A percentile compares a stretch with the other conserved stretches of the same genome.
Conservation (phyloP, 1,140 invertebrate species). For the Drosophila persimilis region DNA sequence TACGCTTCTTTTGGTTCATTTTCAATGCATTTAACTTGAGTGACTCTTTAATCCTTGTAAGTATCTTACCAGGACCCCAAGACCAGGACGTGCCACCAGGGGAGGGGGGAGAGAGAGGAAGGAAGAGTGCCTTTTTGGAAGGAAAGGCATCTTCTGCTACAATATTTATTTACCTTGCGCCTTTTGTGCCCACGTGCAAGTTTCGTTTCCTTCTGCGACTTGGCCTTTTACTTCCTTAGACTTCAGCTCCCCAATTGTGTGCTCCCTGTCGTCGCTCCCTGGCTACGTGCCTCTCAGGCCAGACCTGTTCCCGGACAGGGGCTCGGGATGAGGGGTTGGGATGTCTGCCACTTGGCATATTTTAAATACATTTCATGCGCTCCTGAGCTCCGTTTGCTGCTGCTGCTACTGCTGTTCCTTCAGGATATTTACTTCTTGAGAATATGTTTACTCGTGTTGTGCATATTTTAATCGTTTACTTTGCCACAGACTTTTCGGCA, state of each 20-base stretch:
- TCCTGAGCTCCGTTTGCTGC: conserved; percentile 68
- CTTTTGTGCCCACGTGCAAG: conserved; percentile 77
- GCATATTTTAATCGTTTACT: conserved; percentile 83
- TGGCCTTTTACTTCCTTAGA: conserved; percentile 3
- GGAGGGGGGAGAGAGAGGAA: background rate
- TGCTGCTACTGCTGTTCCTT: conserved; percentile 45
- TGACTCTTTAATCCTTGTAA: conserved; percentile 83
- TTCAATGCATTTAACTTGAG: conserved; percentile 83
- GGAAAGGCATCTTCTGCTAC: conserved; percentile 47
- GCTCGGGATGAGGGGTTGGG: background rate
- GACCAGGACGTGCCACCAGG: conserved; percentile 15
- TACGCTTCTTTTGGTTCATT: conserved; percentile 81
- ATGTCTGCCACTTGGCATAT: conserved; percentile 79
- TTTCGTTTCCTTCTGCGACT: conserved; percentile 25
- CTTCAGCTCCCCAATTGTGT: conserved; percentile 29
- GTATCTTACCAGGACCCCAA: conserved; percentile 59
- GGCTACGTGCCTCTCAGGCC: conserved; percentile 56
- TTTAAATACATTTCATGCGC: conserved; percentile 83
- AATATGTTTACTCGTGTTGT: conserved; percentile 83
- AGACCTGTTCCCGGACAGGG: conserved; percentile 2
- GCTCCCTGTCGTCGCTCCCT: conserved; percentile 58
- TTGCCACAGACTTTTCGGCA: conserved; percentile 66
- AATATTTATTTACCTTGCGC: conserved; percentile 82
- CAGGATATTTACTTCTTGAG: conserved; percentile 83
- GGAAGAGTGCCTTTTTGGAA: conserved; percentile 18